Evolutionary conservation across 2,797 vertebrate genomes (phyloP), one percentile per base, ranked within the genome.

Genomic region (Periparus ater): DNA sequence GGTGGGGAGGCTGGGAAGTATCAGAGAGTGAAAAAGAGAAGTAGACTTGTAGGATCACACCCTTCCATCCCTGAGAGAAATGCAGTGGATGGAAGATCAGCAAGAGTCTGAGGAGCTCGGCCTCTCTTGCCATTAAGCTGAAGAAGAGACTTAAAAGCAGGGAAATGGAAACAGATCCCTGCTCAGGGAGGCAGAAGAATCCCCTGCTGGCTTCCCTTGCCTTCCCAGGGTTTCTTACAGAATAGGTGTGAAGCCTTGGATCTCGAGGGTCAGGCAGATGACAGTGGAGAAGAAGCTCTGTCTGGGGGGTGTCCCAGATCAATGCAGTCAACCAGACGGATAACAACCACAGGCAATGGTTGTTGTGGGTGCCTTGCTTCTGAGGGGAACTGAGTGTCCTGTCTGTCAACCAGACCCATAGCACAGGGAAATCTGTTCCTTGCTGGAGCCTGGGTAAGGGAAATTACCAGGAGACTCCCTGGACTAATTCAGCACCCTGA

Each of bases 1-100:
- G 17, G 12, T 36, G 45, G 8, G 32, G 53, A 75, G 27, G 45
- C 36, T 51, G 53, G 44, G 53, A 20, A 58, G 7, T 7, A 58
- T 27, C 36, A 51, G 36, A 42, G 36, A 58, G 12, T 32, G 15
- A 44, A 36, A 27, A 75, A 32, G 15, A 66, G 32, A 66, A 13
- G 8, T 8, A 22, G 32, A 42, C 11, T 18, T 1, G 1, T 17
- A 17, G 44, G 34, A 42, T 27, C 1, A 0, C 18, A 36, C 17
- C 36, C 45, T 58, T 58, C 12, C 7, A 18, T 27, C 30, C 26
- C 51, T 32, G 61, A 42, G 26, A 51, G 17, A 51, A 74, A 65
- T 21, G 26, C 61, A 30, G 11, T 11, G 8, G 32, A 22, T 50
- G 51, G 17, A 84, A 44, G 44, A 18, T 17, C 21, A 74, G 40